phyloP scores from a whole-genome alignment of 2,797 vertebrate genomes.

The Urophycis tenuis region DNA sequence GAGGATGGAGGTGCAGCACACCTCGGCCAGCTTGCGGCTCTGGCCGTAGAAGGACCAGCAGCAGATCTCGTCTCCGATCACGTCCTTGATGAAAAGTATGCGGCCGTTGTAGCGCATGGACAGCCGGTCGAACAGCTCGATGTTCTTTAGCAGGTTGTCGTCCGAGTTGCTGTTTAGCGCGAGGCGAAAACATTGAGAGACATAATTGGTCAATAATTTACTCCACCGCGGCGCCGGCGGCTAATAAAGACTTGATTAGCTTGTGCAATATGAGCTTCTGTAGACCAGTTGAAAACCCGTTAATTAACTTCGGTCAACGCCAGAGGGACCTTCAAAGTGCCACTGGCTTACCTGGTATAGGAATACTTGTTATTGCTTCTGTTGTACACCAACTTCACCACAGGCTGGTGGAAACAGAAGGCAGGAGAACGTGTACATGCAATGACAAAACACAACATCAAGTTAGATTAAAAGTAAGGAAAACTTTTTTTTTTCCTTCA shows the following conservation, averaged over 20 bases:
- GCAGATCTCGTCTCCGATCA: constrained; percentile 95
- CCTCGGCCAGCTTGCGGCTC: constrained; percentile 93
- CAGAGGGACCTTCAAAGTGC: neutral
- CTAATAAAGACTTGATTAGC: constrained; percentile 13
- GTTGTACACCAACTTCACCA: constrained; percentile 92
- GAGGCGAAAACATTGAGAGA: neutral
- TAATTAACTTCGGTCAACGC: constrained; percentile 2
- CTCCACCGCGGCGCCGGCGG: neutral
- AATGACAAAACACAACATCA: neutral
- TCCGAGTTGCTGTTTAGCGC: constrained; percentile 80
- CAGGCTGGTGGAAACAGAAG: constrained; percentile 68
- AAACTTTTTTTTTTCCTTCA: too few species aligned
- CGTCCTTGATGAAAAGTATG: constrained; percentile 92
- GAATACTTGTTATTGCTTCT: constrained; percentile 98
- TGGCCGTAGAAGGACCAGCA: constrained; percentile 99
- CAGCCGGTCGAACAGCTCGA: constrained; percentile 92
- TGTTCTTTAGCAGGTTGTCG: constrained; percentile 92
- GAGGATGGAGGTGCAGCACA: constrained; percentile 97
- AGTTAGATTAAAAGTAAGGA: neutral
- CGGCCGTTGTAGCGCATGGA: constrained; percentile 94
- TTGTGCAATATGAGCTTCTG: neutral
- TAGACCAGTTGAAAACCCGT: neutral
- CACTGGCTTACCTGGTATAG: constrained; percentile 82
- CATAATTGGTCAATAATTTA: constrained; percentile 8
- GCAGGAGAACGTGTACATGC: neutral